Evolutionary conservation across 2,113 vertebrate species (phyloP), one percentile per base, ranked within the genome.

Genomic region (Holacanthus passer): DNA sequence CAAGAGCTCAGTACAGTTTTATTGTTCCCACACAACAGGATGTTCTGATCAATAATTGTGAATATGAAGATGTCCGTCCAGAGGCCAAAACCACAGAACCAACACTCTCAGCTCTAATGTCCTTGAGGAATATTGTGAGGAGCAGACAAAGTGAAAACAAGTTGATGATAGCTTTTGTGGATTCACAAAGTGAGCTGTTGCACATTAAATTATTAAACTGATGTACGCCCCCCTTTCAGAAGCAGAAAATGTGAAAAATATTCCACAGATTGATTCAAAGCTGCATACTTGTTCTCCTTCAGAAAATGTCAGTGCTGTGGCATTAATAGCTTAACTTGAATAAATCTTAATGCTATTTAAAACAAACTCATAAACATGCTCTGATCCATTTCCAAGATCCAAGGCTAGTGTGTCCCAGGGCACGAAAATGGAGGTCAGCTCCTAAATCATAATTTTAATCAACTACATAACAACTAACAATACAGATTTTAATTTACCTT

Each of bases 1-100:
- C 37, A 10, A 47, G 56, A 75, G 52, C 52, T 53, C 3, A 16
- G 37, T 1, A 5, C 10, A 64, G 29, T 73, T 50, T n/a, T 71
- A 78, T 79, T 52, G 66, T 82, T 73, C 39, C 32, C 31, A 39
- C 31, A 39, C 14, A 56, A 67, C 78, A 72, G 45, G 63, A 87
- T 55, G 77, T 76, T 77, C 43, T 32, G 60, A 84, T 88, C 85
- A 41, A 59, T 81, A 79, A 73, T 60, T 67, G 55, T 56, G 47
- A 74, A 73, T 66, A 59, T 65, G 8, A 77, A 65, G 73, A 59
- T 55, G 59, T 56, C 27, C 63, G 29, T 60, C 27, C 52, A 69
- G 68, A 67, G 41, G 16, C 60, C 53, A 22, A 64, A 56, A 79
- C 67, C 77, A 64, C 68, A 76, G 74, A 79, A 60, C 37, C 50